Percentiles rank a stretch among this genome's conserved stretches.
phyloP scores from a whole-genome alignment of 2,113 vertebrate species.

The Erinaceus europaeus region DNA sequence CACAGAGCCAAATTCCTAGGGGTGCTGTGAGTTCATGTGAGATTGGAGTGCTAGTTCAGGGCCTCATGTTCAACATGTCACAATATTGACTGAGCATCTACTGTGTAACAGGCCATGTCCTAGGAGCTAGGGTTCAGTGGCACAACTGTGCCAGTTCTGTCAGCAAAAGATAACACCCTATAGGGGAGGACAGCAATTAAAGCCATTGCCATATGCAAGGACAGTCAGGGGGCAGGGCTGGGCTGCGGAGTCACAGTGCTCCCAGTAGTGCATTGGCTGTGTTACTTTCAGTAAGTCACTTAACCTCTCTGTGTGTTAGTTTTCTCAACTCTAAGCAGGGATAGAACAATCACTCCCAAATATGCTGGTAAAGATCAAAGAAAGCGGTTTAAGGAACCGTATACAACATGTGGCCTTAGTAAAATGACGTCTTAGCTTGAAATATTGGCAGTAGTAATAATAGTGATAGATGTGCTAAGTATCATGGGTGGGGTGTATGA shows the following conservation, averaged over 20 bases:
- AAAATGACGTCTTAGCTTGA: not conserved
- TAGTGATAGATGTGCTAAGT: fast-evolving
- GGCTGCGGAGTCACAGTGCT: not conserved
- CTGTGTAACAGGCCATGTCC: not conserved
- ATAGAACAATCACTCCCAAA: fast-evolving
- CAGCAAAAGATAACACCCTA: fast-evolving
- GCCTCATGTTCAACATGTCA: not conserved
- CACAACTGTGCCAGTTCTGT: not conserved
- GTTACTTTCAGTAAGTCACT: no score
- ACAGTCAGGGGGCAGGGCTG: fast-evolving
- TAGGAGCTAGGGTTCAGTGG: not conserved
- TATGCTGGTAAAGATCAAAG: not conserved
- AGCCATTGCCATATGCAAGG: fast-evolving
- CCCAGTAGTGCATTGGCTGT: fast-evolving
- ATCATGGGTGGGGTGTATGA: no score
- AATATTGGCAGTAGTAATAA: no score
- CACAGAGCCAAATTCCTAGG: not conserved
- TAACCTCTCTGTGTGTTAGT: no score
- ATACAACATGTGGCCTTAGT: not conserved
- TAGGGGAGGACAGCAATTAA: not conserved
- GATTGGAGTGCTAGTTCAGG: not conserved
- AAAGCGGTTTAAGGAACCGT: not conserved
- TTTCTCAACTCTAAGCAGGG: no score
- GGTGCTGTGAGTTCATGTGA: not conserved
- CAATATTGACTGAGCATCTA: not conserved